Evolutionary conservation across 2,888 invertebrate genomes (phyloP), one percentile per base, ranked within the genome.

Genomic region (Drosophila monieri): DNA sequence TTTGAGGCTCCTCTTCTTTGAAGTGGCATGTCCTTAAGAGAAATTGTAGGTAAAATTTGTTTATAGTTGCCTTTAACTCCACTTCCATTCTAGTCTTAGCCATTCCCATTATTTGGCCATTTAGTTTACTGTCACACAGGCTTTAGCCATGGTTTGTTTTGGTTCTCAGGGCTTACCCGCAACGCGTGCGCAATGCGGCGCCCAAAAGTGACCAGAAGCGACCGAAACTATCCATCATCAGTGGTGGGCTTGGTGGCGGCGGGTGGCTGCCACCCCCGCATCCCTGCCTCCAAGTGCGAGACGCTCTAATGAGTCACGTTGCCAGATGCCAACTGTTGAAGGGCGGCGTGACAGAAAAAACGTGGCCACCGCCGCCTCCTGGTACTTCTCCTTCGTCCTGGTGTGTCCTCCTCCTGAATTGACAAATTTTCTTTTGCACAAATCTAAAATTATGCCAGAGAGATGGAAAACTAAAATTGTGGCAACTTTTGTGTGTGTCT

Each of bases 221-320:
- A 65, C 83, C 74, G 74, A 83, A 80, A 81, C 85, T 81, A 77
- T 84, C 85, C 85, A 81, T 78, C 78, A 77, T 80, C 65, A 46
- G 41, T 57, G 39, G 55, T 15, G 12, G 55, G 60, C 46, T 25
- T 37, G 57, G 21, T 21, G 41, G 41, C 18, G 51, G 60, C 25
- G 21, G 57, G 49, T 48, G 49, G 27, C 18, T 12, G 27, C n/a
- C 41, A 41, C 25, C 64, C 12, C 54, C 51, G 41, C 49, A 25
- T 66, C 41, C 37, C 49, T 23, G 30, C 55, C 54, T 48, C 49
- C 27, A 41, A 15, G 18, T 23, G 64, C 32, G 51, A 32, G 39
- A 46, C 49, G 48, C 49, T 68, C 61, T 78, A 71, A 75, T 77
- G 75, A 73, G 67, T 74, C 72, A 68, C 61, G 75, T 73, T 75